phyloP scores from a whole-genome alignment of 1,140 invertebrate species.

The Manduca sexta region DNA sequence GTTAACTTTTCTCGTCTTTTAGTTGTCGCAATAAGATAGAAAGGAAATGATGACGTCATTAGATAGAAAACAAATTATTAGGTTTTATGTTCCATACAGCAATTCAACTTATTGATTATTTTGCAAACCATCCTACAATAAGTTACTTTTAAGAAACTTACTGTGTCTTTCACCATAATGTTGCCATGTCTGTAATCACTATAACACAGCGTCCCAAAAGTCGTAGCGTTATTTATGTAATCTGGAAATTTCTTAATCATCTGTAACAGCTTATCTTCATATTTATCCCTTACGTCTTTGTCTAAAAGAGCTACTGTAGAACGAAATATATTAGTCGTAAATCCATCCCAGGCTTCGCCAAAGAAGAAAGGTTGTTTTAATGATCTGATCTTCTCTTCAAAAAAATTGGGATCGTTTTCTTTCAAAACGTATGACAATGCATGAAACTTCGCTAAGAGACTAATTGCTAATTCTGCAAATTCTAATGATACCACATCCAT shows the following conservation, averaged over 20 bases:
- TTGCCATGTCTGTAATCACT: slow-evolving; percentile 53
- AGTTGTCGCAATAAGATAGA: too few species aligned
- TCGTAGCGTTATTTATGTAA: slow-evolving; percentile 24
- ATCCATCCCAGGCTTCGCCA: slow-evolving; percentile 30
- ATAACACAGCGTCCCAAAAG: slow-evolving; percentile 32
- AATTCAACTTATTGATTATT: too few species aligned
- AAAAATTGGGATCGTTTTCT: slow-evolving; percentile 17
- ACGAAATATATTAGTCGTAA: slow-evolving; percentile 28
- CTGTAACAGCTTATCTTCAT: slow-evolving; percentile 22
- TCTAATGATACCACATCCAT: slow-evolving; percentile 15
- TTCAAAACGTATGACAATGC: slow-evolving; percentile 18
- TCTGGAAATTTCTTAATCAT: slow-evolving; percentile 32
- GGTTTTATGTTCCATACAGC: not conserved
- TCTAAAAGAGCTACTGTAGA: slow-evolving; percentile 26
- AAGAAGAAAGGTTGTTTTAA: slow-evolving; percentile 39
- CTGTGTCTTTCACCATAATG: slow-evolving; percentile 36
- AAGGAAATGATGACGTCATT: not conserved
- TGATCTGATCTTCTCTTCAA: slow-evolving; percentile 16
- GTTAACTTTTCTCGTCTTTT: too few species aligned
- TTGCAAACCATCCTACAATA: not conserved
- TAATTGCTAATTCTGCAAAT: slow-evolving; percentile 21
- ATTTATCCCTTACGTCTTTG: slow-evolving; percentile 21
- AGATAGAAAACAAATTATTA: not conserved
- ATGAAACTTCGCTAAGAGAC: slow-evolving; percentile 20
- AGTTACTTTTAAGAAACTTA: slow-evolving; percentile 21